Base-by-base conservation (phyloP, 2,888 invertebrate species). In the Lydus trimaculatus region DNA sequence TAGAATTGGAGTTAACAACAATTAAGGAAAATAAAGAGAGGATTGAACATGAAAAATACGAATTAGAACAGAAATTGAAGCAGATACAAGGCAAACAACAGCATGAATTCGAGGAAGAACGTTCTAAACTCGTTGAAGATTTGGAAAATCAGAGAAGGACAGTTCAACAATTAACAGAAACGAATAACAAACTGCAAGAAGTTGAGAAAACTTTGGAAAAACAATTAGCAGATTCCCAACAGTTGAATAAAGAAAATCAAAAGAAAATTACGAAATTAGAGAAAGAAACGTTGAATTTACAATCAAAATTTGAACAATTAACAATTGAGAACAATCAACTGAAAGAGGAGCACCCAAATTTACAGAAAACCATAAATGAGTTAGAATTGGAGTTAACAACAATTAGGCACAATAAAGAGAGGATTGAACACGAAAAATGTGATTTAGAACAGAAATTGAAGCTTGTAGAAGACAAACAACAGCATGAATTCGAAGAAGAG, bases 11-110 rank as follows among this genome's bases (percentile, higher is more conserved):
- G 48, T 63, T n/a, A 48, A 67, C 31, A 66, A 71, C 63, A 64
- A 70, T 85, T 8, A 80, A 79, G 70, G 80, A 81, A 13, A 84
- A 88, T 78, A 77, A 88, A 6, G 84, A 86, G 59, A 84, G 86
- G 62, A 79, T 88, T 61, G 71, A 78, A 64, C 70, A 76, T 48
- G 76, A 79, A 72, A 33, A 76, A 13, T 64, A 61, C 0, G 73
- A 76, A 33, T 72, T 72, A 15, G 65, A 74, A 13, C 69, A 74
- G 31, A 72, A 77, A 25, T 71, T 75, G 31, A 66, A 69, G 58
- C n/a, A n/a, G n/a, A n/a, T n/a, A n/a, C n/a, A n/a, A n/a, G n/a
- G n/a, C n/a, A n/a, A n/a, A n/a, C n/a, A n/a, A n/a, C n/a, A n/a
- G n/a, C n/a, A n/a, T n/a, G 66, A 66, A 11, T 75, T 73, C 23